phyloP scores from a whole-genome alignment of 2,797 vertebrate species.

The Gambusia yucatana region DNA sequence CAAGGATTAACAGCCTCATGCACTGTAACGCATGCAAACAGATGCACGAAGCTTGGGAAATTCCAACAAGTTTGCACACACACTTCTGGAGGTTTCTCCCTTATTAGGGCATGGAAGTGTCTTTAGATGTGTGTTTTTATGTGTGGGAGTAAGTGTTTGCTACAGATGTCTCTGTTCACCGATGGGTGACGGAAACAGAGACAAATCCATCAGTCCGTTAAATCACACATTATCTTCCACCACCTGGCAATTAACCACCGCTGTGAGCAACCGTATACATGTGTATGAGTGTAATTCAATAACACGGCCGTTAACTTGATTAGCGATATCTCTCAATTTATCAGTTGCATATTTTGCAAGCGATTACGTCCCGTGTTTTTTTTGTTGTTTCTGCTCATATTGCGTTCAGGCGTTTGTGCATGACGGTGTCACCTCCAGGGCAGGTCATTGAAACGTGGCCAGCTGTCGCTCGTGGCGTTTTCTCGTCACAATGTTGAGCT shows the following conservation, averaged over 20 bases:
- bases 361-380: conserved; percentile 30
- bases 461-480: conserved; percentile 39
- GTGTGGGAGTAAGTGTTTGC: conserved; percentile 44
- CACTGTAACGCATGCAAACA: background rate
- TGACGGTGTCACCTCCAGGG: conserved; percentile 53
- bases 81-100: background rate
- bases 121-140: conserved; percentile 32
- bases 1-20: conserved; percentile 54
- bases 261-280: conserved; percentile 44
- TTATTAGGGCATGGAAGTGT: conserved; percentile 35
- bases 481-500: conserved; percentile 32
- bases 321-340: conserved; percentile 71
- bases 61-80: conserved; percentile 3
- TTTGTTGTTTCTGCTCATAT: background rate
- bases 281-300: conserved; percentile 66
- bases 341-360: conserved; percentile 53
- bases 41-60: conserved; percentile 2
- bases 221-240: conserved; percentile 80
- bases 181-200: conserved; percentile 79
- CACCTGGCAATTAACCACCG: conserved; percentile 80
- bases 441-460: conserved; percentile 33
- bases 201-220: conserved; percentile 79
- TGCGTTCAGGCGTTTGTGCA: conserved; percentile 1
- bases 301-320: conserved; percentile 65
- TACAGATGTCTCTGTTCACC: conserved; percentile 76